Conservation (phyloP, 2,888 invertebrate species). For the Conomelus anceps region DNA sequence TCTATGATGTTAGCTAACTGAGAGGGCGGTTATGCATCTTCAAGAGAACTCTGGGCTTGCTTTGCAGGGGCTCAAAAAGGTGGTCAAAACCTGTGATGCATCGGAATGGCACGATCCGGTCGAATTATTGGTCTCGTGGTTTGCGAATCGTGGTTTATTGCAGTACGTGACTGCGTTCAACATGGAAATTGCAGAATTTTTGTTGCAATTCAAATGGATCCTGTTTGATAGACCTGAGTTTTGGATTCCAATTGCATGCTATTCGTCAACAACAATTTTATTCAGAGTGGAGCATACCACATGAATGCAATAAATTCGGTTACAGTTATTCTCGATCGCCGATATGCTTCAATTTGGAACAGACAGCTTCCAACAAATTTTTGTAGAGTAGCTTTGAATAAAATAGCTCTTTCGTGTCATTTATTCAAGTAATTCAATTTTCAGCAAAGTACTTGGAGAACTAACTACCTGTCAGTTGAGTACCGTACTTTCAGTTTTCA, state of each 20-base stretch:
- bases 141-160: background rate
- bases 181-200: background rate
- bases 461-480: too few species aligned
- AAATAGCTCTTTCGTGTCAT: background rate
- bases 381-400: background rate
- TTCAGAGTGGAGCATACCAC: background rate
- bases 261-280: background rate
- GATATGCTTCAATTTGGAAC: background rate
- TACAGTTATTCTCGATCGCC: background rate
- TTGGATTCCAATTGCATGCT: background rate
- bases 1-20: too few species aligned
- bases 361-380: background rate
- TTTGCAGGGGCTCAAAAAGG: background rate
- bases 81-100: background rate
- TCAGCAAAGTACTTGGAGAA: too few species aligned
- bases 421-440: too few species aligned
- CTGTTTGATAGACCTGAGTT: too few species aligned
- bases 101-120: background rate
- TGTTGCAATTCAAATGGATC: background rate
- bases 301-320: background rate
- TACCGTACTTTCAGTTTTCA: too few species aligned
- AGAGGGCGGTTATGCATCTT: too few species aligned
- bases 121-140: background rate
- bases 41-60: too few species aligned
- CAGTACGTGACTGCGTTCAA: background rate